These are phyloP conservation scores for Antheraea mylitta DNA, from an alignment of 1,140 invertebrate species.

Conservation along the genomic window DNA sequence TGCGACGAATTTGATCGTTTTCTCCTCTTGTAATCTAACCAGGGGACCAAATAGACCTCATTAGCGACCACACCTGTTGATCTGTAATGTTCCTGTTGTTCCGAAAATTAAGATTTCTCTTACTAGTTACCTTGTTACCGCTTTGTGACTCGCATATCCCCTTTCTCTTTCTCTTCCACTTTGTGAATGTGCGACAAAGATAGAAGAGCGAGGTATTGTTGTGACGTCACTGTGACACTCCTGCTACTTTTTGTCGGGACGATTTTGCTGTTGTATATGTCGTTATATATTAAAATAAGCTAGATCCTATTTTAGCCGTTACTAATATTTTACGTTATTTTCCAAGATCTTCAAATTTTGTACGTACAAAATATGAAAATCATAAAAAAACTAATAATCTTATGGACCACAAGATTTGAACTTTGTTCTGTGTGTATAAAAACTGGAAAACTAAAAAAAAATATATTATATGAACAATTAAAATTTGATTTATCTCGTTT, in stretches of 20 bases:
- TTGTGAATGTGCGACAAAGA: not conserved
- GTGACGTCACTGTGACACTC: not conserved
- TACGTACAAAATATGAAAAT: no score
- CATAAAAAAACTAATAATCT: no score
- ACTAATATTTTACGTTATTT: no score
- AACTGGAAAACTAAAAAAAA: no score
- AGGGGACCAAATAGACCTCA: conserved; percentile 32
- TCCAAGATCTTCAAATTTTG: no score
- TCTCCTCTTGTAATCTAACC: conserved; percentile 11
- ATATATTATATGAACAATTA: no score
- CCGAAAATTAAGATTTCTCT: not conserved
- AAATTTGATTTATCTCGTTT: no score
- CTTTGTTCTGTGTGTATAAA: no score
- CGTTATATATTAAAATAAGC: no score
- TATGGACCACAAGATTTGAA: no score
- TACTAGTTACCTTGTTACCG: not conserved
- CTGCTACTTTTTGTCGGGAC: not conserved
- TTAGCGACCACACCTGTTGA: conserved; percentile 10
- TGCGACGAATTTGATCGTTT: conserved; percentile 20
- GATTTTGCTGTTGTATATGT: no score
- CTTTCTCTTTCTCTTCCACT: conserved; percentile 4
- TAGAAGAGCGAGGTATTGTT: not conserved
- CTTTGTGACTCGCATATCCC: not conserved
- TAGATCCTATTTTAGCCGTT: no score
- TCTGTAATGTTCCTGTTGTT: conserved; percentile 10